Conservation (phyloP, 2,113 vertebrate species). For the Heterocephalus glaber region DNA sequence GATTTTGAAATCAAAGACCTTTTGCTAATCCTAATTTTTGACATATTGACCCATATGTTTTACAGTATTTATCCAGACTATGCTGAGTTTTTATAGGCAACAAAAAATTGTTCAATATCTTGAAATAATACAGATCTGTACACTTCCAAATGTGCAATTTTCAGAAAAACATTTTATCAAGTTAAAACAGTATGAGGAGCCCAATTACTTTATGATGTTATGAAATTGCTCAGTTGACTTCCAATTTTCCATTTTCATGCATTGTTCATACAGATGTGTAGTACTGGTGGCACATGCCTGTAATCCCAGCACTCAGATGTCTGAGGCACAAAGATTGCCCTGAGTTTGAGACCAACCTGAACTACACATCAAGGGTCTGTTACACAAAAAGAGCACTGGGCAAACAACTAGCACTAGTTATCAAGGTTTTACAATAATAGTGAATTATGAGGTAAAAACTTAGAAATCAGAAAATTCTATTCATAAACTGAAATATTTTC, state of each 20-base stretch:
- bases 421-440: neutral
- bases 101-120: conserved; percentile 15
- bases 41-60: neutral
- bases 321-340: neutral
- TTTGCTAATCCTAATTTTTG: conserved; percentile 5
- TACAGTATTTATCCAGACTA: neutral
- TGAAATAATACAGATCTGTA: neutral
- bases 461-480: conserved; percentile 21
- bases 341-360: neutral
- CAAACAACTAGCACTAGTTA: neutral
- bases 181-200: conserved; percentile 8
- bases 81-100: conserved; percentile 18
- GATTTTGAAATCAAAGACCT: conserved; percentile 35
- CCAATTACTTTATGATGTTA: neutral
- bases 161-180: conserved; percentile 44
- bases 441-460: conserved; percentile 34
- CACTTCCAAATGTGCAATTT: neutral
- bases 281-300: neutral
- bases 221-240: neutral
- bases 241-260: neutral
- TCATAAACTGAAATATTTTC: neutral
- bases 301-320: neutral
- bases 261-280: neutral
- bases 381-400: neutral
- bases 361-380: neutral